A percentile compares a stretch with the other conserved stretches of the same genome.
These are phyloP conservation scores for Melanotaenia maccullochi DNA, from an alignment of 2,797 vertebrate genomes.

Conservation along the genomic window DNA sequence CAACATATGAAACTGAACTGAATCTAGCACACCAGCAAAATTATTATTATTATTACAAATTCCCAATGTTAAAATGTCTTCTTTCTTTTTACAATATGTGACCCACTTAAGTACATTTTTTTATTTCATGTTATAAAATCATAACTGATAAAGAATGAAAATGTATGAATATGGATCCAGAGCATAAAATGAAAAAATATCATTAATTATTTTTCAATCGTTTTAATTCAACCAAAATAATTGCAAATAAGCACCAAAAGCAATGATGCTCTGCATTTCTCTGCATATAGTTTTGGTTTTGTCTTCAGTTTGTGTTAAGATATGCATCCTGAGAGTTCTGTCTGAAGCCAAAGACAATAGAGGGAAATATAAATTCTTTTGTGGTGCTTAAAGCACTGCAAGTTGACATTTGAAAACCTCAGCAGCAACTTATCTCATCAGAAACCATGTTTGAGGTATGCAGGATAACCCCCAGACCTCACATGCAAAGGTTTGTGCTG, in stretches of 20 bases:
- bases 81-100: not conserved
- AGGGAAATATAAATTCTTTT: conserved; percentile 45
- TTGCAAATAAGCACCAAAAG: not conserved
- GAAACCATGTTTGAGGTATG: conserved; percentile 43
- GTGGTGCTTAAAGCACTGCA: conserved; percentile 28
- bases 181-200: not conserved
- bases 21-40: not conserved
- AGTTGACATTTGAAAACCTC: conserved; percentile 60
- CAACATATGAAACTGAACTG: not conserved
- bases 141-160: not conserved
- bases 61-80: not conserved
- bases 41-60: not conserved
- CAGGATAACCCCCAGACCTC: conserved; percentile 37
- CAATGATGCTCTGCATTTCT: conserved; percentile 45
- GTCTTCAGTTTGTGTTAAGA: conserved; percentile 49
- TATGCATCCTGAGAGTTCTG: conserved; percentile 42
- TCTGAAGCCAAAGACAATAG: conserved; percentile 50
- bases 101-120: not conserved
- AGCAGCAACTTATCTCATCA: conserved; percentile 48
- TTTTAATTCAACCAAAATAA: not conserved
- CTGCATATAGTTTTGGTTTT: conserved; percentile 35
- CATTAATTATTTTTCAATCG: not conserved
- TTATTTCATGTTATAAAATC: not conserved
- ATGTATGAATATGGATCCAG: not conserved
- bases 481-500: conserved; percentile 39